Conservation (phyloP, 2,888 invertebrate genomes). For the Agriotes lineatus region DNA sequence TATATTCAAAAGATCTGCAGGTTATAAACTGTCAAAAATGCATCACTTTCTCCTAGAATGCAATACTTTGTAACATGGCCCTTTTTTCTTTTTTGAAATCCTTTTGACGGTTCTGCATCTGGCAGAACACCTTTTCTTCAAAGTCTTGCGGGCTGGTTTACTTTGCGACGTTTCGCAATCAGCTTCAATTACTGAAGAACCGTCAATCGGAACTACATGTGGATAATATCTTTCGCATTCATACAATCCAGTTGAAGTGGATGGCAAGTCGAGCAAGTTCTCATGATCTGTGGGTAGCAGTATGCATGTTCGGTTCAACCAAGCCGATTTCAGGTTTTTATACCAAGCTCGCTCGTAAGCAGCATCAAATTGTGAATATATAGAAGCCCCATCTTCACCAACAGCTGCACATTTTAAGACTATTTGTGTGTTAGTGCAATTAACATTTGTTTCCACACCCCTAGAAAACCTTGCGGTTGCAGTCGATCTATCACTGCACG, state of each 20-base stretch:
- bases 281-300: not conserved
- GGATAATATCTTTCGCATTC: not conserved
- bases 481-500: not conserved
- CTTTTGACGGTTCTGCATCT: too few species aligned
- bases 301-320: not conserved
- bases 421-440: not conserved
- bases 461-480: not conserved
- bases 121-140: too few species aligned
- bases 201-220: too few species aligned
- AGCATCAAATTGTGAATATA: too few species aligned
- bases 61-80: too few species aligned
- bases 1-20: too few species aligned
- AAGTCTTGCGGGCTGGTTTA: too few species aligned
- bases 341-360: not conserved
- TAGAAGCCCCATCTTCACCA: not conserved
- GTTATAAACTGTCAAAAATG: too few species aligned
- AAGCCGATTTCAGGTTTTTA: not conserved
- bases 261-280: not conserved
- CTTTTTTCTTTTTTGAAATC: too few species aligned
- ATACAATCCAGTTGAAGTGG: slow-evolving; percentile 10
- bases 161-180: too few species aligned
- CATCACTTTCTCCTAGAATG: too few species aligned
- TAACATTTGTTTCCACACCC: not conserved
- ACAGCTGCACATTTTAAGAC: not conserved
- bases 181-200: too few species aligned